These are phyloP conservation scores for Amia ocellicauda DNA, from an alignment of 2,113 vertebrate genomes.

Conservation along the genomic window DNA sequence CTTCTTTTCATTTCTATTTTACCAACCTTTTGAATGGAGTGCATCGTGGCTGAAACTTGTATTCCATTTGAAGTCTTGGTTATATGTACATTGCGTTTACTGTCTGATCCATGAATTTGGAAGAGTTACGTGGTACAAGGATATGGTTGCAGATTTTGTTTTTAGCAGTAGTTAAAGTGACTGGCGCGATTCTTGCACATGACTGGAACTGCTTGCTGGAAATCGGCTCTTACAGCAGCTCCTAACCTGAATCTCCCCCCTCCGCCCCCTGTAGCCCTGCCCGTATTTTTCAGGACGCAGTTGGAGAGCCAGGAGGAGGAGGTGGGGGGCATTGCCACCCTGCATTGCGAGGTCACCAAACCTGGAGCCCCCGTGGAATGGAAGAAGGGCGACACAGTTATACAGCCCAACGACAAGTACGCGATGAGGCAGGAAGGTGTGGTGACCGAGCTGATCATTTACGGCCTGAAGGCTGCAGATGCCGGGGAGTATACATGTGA, in stretches of 20 bases:
- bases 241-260: not conserved
- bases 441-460: slow-evolving; percentile 53
- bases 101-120: too few species aligned
- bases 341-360: slow-evolving; percentile 59
- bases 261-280: slow-evolving; percentile 47
- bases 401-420: slow-evolving; percentile 60
- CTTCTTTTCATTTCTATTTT: not conserved
- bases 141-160: too few species aligned
- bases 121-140: too few species aligned
- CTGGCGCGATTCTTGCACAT: too few species aligned
- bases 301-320: slow-evolving; percentile 50
- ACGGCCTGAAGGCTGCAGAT: slow-evolving; percentile 51
- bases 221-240: not conserved
- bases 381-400: slow-evolving; percentile 45
- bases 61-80: too few species aligned
- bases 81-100: too few species aligned
- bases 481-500: slow-evolving; percentile 68
- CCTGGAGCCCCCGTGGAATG: slow-evolving; percentile 56
- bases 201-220: too few species aligned
- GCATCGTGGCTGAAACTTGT: too few species aligned
- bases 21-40: too few species aligned
- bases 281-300: slow-evolving; percentile 59
- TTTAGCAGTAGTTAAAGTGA: too few species aligned
- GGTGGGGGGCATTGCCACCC: slow-evolving; percentile 39
- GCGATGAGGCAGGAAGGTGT: slow-evolving; percentile 59